Conservation (phyloP, 2,797 vertebrate genomes). For the Lycodopsis pacificus region DNA sequence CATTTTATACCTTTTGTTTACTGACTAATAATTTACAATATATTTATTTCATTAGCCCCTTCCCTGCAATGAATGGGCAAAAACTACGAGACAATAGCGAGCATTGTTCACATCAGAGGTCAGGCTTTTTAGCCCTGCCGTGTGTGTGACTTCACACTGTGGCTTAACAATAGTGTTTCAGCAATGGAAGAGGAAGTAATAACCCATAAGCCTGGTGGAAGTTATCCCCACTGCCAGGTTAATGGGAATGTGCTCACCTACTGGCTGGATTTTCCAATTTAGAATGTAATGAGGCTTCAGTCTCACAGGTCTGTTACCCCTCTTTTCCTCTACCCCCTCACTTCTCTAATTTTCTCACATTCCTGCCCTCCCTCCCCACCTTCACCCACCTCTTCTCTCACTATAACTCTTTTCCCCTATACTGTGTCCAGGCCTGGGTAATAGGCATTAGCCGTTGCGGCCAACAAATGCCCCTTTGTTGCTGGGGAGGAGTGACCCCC, state of each 20-base stretch:
- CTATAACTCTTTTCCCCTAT: constrained; percentile 56
- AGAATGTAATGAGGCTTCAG: constrained; percentile 39
- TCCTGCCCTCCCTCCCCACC: constrained; percentile 36
- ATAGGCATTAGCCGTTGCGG: constrained; percentile 28
- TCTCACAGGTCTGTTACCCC: constrained; percentile 8
- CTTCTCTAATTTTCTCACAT: constrained; percentile 50
- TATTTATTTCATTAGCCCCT: constrained; percentile 6
- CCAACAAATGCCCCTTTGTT: constrained; percentile 75
- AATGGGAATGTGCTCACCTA: constrained; percentile 60
- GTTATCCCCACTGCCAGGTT: constrained; percentile 48
- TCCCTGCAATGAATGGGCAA: constrained; percentile 31
- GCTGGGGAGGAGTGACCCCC: constrained; percentile 53
- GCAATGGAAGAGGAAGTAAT: constrained; percentile 69
- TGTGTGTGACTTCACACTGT: constrained; percentile 57
- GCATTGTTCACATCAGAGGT: constrained; percentile 62
- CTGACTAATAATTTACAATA: background rate
- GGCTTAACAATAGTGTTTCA: constrained; percentile 55
- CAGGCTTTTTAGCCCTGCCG: constrained; percentile 41
- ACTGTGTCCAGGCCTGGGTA: constrained; percentile 48
- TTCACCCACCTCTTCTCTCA: constrained; percentile 35
- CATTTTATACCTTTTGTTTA: background rate
- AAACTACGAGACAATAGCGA: constrained; percentile 51
- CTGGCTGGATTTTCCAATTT: constrained; percentile 47
- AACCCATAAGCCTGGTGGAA: constrained; percentile 63
- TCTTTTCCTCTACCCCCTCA: background rate